Evolutionary conservation across 2,888 invertebrate genomes (phyloP).

Genomic region (Tholera decimalis): DNA sequence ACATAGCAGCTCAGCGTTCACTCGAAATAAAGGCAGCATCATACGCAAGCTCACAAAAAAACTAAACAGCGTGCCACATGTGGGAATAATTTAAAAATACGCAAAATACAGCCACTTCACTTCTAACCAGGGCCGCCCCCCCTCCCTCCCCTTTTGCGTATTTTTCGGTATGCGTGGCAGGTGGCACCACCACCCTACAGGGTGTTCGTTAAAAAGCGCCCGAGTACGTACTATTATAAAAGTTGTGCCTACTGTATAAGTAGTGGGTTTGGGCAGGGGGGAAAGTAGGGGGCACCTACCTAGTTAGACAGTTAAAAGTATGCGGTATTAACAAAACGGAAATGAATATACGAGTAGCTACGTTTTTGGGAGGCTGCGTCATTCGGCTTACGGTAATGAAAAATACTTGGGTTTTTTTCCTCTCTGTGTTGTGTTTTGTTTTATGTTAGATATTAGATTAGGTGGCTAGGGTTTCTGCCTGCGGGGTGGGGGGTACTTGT

Average conservation of each 20-base stretch:
- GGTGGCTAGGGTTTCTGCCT: slow-evolving; percentile 30
- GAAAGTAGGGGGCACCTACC: slow-evolving; percentile 78
- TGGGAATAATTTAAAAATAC: slow-evolving; percentile 91
- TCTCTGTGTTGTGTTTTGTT: slow-evolving; percentile 73
- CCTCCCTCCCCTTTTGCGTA: slow-evolving; percentile 83
- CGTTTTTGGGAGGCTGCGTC: slow-evolving; percentile 88
- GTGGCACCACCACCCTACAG: slow-evolving; percentile 84
- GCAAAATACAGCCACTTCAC: slow-evolving; percentile 90
- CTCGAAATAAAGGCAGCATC: slow-evolving; percentile 50
- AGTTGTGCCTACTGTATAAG: slow-evolving; percentile 91
- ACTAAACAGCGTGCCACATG: slow-evolving; percentile 87
- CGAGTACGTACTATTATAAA: slow-evolving; percentile 91
- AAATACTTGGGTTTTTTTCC: slow-evolving; percentile 83
- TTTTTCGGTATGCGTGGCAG: slow-evolving; percentile 92
- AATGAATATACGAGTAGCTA: slow-evolving; percentile 91
- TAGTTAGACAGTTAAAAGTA: slow-evolving; percentile 92
- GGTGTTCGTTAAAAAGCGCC: slow-evolving; percentile 91
- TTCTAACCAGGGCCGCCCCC: slow-evolving; percentile 86
- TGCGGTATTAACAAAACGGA: slow-evolving; percentile 91
- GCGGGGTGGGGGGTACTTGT: not conserved
- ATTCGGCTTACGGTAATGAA: slow-evolving; percentile 89
- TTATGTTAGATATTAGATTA: slow-evolving; percentile 56
- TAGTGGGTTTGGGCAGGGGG: slow-evolving; percentile 81
- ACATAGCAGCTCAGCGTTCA: slow-evolving; percentile 1
- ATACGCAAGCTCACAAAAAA: slow-evolving; percentile 72